These are phyloP conservation scores for Coracias cyanogaster DNA, from an alignment of 2,797 vertebrate species.

Conservation along the genomic window DNA sequence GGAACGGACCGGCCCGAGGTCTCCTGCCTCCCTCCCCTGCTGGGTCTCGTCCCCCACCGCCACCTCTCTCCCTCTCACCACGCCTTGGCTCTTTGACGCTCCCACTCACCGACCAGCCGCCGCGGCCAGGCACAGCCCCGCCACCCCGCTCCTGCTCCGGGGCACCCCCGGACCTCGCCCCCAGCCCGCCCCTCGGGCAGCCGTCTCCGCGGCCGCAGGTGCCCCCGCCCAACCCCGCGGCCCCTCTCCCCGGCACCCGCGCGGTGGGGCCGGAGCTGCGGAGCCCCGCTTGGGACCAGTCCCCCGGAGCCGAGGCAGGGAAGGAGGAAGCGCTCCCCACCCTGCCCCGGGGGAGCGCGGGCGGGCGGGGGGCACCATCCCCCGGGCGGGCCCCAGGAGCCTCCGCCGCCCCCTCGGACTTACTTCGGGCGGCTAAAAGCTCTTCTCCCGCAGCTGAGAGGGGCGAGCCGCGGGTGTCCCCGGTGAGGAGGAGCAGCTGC, in stretches of 20 bases:
- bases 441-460: constrained; percentile 5
- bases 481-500: not conserved
- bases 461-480: not conserved
- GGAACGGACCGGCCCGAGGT: not conserved
- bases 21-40: not conserved
- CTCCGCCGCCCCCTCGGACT: not conserved
- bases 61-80: not conserved
- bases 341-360: rapidly evolving
- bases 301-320: not conserved
- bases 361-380: not conserved
- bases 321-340: not conserved
- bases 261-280: no score
- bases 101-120: not conserved
- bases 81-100: not conserved
- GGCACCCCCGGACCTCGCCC: not conserved
- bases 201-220: not conserved
- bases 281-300: not conserved
- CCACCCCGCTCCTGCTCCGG: not conserved
- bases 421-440: constrained; percentile 18
- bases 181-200: not conserved
- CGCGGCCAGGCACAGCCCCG: not conserved
- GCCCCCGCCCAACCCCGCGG: not conserved
- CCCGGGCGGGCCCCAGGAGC: not conserved
- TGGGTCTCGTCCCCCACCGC: not conserved
- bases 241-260: not conserved